phyloP scores from a whole-genome alignment of 2,888 invertebrate species.

The Apamea epomidion region DNA sequence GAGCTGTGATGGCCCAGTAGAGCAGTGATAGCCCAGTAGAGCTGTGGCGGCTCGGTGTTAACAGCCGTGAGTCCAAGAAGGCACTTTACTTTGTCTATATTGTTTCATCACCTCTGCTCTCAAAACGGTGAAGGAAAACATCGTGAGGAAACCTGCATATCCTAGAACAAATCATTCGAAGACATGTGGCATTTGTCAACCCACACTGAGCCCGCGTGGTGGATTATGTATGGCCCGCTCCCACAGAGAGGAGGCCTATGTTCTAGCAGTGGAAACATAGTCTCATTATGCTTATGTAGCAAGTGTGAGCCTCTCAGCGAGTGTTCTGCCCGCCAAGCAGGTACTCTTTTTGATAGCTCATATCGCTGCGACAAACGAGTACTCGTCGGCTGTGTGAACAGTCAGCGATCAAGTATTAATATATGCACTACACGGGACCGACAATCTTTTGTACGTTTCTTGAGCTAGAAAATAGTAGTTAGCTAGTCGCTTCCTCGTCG shows the following conservation, averaged over 20 bases:
- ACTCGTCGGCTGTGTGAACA: too few relatives aligned
- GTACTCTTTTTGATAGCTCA: background rate
- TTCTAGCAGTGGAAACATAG: background rate
- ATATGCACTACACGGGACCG: background rate
- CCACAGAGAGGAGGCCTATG: too few relatives aligned
- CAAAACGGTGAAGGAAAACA: background rate
- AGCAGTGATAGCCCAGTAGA: too few relatives aligned
- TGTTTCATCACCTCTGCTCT: background rate
- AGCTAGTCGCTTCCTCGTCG: background rate
- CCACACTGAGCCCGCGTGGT: background rate
- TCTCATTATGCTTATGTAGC: background rate
- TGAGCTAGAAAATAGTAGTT: too few relatives aligned
- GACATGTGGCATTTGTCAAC: background rate
- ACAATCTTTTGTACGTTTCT: background rate
- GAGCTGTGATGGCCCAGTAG: too few relatives aligned
- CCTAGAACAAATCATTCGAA: background rate
- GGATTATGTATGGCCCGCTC: too few relatives aligned
- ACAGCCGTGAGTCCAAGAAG: background rate
- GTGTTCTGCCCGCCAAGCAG: background rate
- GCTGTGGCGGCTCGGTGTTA: background rate
- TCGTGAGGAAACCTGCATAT: background rate
- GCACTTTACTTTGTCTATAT: background rate
- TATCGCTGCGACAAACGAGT: too few relatives aligned
- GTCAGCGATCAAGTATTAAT: too few relatives aligned
- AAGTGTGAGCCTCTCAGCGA: background rate